Evolutionary conservation across 2,797 vertebrate species (phyloP).

Genomic region (Sebastes jordani): DNA sequence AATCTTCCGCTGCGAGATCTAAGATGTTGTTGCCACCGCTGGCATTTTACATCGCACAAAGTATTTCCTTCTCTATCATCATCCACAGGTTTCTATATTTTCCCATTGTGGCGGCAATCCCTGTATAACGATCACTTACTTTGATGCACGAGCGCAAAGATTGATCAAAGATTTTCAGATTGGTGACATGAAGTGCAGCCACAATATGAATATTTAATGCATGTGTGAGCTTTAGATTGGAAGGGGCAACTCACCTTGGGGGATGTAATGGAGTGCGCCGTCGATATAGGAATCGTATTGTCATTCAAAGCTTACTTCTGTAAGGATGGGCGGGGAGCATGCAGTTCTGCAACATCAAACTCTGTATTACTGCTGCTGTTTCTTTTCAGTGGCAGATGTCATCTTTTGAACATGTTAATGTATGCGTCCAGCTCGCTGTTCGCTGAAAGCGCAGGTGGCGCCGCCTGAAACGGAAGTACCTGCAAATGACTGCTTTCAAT

Average conservation of each 20-base stretch:
- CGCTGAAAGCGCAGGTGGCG: not conserved
- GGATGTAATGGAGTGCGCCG: conserved; percentile 19
- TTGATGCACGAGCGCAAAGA: conserved; percentile 35
- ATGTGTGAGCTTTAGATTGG: conserved; percentile 24
- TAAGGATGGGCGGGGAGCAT: not conserved
- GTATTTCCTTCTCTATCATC: conserved; percentile 43
- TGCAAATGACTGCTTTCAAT: conserved; percentile 6
- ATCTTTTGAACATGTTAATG: conserved; percentile 4
- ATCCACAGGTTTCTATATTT: conserved; percentile 35
- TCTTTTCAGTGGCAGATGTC: conserved; percentile 13
- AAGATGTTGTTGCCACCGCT: conserved; percentile 20
- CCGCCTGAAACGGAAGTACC: not conserved
- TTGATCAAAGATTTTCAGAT: conserved; percentile 45
- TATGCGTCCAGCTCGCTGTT: not conserved
- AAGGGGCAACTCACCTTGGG: conserved; percentile 5
- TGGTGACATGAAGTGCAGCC: not conserved
- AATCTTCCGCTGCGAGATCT: conserved; percentile 18
- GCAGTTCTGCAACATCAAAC: conserved; percentile 27
- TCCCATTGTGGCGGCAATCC: conserved; percentile 18
- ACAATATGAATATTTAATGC: conserved; percentile 49
- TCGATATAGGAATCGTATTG: conserved; percentile 26
- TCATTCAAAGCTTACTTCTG: conserved; percentile 15
- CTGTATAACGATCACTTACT: conserved; percentile 49
- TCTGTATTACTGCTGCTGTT: not conserved
- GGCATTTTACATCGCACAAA: conserved; percentile 17